These are phyloP conservation scores for Gisinianus flammeolus DNA, from an alignment of 2,888 invertebrate species.

Conservation along the genomic window DNA sequence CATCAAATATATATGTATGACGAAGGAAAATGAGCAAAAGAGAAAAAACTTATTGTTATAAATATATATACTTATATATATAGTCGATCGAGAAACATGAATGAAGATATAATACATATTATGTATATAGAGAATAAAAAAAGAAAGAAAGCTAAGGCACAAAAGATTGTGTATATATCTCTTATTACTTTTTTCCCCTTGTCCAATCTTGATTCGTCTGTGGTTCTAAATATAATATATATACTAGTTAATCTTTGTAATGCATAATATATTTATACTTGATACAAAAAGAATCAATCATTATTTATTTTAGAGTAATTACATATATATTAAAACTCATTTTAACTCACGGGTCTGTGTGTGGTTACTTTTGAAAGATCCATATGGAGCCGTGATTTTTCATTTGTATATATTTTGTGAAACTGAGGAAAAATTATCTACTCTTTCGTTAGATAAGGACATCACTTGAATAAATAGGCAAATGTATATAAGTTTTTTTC, in stretches of 20 bases:
- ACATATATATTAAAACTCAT: too few species aligned
- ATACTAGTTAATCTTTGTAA: not conserved
- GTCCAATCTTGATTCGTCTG: not conserved
- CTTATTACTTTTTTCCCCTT: slow-evolving; percentile 9
- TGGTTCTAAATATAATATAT: too few species aligned
- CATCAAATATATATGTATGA: not conserved
- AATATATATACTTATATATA: too few species aligned
- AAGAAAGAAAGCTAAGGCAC: slow-evolving; percentile 44
- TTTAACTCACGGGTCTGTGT: too few species aligned
- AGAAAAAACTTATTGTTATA: too few species aligned
- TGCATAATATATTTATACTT: not conserved
- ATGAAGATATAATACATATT: too few species aligned
- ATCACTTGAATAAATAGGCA: slow-evolving; percentile 23
- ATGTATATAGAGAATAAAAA: too few species aligned
- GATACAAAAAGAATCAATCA: not conserved
- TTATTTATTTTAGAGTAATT: too few species aligned
- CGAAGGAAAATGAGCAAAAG: not conserved
- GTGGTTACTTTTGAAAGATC: too few species aligned
- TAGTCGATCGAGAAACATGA: not conserved
- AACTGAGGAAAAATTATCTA: too few species aligned
- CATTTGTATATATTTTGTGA: too few species aligned
- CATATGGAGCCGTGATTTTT: too few species aligned
- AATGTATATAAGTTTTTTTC: not conserved
- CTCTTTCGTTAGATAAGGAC: slow-evolving; percentile 15
- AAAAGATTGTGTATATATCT: slow-evolving; percentile 40